phyloP scores from a whole-genome alignment of 2,888 invertebrate species.

The Oligia strigilis region DNA sequence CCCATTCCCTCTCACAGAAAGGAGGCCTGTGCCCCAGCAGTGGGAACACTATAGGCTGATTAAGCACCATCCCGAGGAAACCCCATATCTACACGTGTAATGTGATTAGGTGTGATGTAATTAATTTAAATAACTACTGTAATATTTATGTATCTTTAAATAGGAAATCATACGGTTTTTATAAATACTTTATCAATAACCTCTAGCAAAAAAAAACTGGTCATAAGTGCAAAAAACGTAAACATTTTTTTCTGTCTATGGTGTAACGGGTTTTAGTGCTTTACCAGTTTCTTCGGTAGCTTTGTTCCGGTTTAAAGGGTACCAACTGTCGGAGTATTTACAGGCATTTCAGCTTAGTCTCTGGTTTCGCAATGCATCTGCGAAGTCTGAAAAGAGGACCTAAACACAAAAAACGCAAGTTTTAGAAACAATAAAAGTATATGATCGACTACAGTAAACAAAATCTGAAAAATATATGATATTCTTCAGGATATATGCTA shows the following conservation, averaged over 20 bases:
- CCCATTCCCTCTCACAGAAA: too few relatives aligned
- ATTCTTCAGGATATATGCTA: too few relatives aligned
- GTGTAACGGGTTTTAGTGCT: not conserved
- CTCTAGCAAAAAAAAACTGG: not conserved
- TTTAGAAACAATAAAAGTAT: too few relatives aligned
- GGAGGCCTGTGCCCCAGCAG: too few relatives aligned
- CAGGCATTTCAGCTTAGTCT: too few relatives aligned
- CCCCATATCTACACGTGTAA: not conserved
- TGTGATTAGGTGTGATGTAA: not conserved
- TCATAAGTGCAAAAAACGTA: not conserved
- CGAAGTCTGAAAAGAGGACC: too few relatives aligned
- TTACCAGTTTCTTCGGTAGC: not conserved
- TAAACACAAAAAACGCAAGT: too few relatives aligned
- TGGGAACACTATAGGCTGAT: too few relatives aligned
- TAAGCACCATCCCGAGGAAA: not conserved
- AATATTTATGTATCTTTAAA: not conserved
- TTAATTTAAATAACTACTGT: conserved; percentile 4
- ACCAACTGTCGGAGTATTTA: too few relatives aligned
- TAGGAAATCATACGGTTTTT: conserved; percentile 13
- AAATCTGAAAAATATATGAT: too few relatives aligned
- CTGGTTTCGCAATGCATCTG: too few relatives aligned
- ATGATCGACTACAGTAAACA: too few relatives aligned
- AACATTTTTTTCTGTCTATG: not conserved
- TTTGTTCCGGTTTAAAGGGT: not conserved
- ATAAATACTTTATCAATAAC: not conserved